Conservation (phyloP, 2,888 invertebrate genomes). For the Drosophila rubida region DNA sequence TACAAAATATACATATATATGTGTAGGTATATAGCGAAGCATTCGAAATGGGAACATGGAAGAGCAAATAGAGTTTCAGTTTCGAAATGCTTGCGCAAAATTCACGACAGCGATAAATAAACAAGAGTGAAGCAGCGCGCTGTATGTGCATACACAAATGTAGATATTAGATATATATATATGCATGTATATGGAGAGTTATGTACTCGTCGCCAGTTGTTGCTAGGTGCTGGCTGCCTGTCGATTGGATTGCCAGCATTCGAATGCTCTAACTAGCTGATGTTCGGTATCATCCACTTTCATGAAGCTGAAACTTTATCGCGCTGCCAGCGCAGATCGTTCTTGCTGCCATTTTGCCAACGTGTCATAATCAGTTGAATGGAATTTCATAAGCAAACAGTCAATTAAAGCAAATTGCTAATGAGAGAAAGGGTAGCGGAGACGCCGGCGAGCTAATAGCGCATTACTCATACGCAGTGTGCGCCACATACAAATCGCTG, state of each 20-base stretch:
- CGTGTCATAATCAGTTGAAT: slow-evolving; percentile 29
- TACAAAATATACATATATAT: no score
- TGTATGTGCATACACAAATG: not conserved
- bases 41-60: not conserved
- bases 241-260: no score
- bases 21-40: not conserved
- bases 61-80: slow-evolving; percentile 26
- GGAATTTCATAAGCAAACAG: slow-evolving; percentile 39
- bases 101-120: slow-evolving; percentile 16
- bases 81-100: slow-evolving; percentile 24
- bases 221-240: slow-evolving; percentile 5
- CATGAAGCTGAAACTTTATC: no score
- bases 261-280: no score
- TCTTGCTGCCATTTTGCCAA: not conserved
- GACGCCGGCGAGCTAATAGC: not conserved
- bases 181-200: not conserved
- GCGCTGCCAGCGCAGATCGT: no score
- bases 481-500: slow-evolving; percentile 9
- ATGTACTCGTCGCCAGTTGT: slow-evolving; percentile 18
- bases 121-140: slow-evolving; percentile 13
- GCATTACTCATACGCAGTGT: slow-evolving; percentile 54
- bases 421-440: slow-evolving; percentile 7
- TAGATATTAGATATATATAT: not conserved
- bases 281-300: no score
- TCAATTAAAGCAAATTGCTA: slow-evolving; percentile 23